phyloP scores from a whole-genome alignment of 2,113 vertebrate genomes.

The Apteryx mantelli region DNA sequence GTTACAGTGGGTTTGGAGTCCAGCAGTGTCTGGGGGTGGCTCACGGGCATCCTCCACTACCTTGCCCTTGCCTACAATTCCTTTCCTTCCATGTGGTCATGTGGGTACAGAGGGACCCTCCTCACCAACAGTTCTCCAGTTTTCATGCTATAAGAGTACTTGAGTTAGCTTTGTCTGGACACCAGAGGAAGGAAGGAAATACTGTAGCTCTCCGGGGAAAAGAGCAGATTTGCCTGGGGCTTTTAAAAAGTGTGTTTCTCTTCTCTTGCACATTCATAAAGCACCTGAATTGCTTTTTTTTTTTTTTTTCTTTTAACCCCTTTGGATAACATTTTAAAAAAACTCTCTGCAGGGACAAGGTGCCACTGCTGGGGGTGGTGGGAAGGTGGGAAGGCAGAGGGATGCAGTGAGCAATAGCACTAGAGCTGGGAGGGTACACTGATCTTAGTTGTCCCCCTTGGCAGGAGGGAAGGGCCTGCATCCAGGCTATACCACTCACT shows the following conservation, averaged over 20 bases:
- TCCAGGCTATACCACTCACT: not conserved
- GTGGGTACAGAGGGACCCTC: not conserved
- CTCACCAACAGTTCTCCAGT: not conserved
- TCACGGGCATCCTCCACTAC: not conserved
- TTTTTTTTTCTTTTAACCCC: too few relatives aligned
- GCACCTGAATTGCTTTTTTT: not conserved
- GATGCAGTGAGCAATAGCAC: accelerated
- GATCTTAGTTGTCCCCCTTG: not conserved
- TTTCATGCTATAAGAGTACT: not conserved
- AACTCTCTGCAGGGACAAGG: not conserved
- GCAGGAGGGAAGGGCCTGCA: not conserved
- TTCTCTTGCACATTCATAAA: not conserved
- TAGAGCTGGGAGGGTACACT: not conserved
- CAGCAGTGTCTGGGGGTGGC: not conserved
- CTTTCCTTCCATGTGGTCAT: not conserved
- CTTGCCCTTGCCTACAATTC: not conserved
- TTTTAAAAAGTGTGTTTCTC: not conserved
- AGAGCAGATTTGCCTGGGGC: not conserved
- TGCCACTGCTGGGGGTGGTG: not conserved
- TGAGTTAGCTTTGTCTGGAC: not conserved
- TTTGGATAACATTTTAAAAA: not conserved
- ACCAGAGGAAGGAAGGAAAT: not conserved
- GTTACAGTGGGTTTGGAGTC: not conserved
- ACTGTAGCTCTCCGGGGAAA: not conserved
- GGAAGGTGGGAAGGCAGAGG: not conserved